Base-by-base conservation (phyloP, 2,797 vertebrate genomes). In the Neomorphus geoffroyi region DNA sequence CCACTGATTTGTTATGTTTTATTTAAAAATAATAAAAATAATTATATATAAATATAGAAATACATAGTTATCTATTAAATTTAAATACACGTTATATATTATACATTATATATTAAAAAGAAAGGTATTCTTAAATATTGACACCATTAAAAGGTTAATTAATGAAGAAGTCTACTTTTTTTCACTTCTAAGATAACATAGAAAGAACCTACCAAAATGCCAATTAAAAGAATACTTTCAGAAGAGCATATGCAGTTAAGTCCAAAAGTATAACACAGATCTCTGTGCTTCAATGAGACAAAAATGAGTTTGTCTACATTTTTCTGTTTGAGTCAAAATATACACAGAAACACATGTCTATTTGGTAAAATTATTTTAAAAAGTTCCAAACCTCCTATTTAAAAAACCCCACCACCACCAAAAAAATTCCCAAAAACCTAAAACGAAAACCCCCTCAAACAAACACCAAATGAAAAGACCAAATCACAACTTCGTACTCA, bases 361-460 rank as follows among this genome's bases (percentile, higher is more conserved):
- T 45, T 27, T 33, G 3, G 3, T 37, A 74, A 81, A 84, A 62
- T 16, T 58, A 54, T 66, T 23, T 58, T 21, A 79, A 53, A 60
- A 9, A 3, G 3, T 14, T 41, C 6, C 30, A 39, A 24, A 24
- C 5, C 24, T 13, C 2, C 0, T 17, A 69, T 35, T 53, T 26
- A 50, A 28, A 64, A 39, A 35, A 51, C 51, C 11, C 6, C 33
- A 50, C 14, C 24, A 50, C 13, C 23, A 27, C 28, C 8, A 28
- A 10, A 6, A 4, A 41, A 69, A 50, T 53, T 28, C 3, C 2
- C 41, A 10, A 45, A 45, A 46, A 46, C 46, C 45, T 46, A 46
- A 46, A 46, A 48, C 22, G 9, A 53, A 28, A 18, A 53, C 23
- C 15, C 30, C 41, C 41, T 17, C 13, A 13, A 13, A 43, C 50